phyloP scores from a whole-genome alignment of 1,140 invertebrate species.

The Cyphomyrmex costatus region DNA sequence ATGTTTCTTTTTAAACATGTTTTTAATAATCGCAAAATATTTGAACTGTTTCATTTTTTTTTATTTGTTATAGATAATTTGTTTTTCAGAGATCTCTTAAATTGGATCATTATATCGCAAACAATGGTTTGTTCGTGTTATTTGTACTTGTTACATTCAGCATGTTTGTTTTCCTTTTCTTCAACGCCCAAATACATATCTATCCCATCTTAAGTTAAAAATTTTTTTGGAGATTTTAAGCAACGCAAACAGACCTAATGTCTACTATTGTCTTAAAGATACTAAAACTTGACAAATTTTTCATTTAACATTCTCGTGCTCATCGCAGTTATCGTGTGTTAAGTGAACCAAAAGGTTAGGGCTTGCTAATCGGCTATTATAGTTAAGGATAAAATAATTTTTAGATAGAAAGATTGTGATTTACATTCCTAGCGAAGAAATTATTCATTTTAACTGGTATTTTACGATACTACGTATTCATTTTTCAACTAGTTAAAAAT shows the following conservation, averaged over 20 bases:
- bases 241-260: no score
- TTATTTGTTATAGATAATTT: no score
- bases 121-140: no score
- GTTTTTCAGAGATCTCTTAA: background rate
- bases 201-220: no score
- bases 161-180: no score
- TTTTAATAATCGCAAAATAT: no score
- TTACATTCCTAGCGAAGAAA: slow-evolving; percentile 19
- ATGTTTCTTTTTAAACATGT: no score
- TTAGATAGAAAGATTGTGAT: slow-evolving; percentile 19
- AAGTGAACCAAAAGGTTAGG: slow-evolving; percentile 24
- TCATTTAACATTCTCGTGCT: slow-evolving; percentile 19
- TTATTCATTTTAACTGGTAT: slow-evolving; percentile 8
- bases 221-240: no score
- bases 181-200: no score
- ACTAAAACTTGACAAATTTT: slow-evolving; percentile 25
- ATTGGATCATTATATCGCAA: background rate
- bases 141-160: no score
- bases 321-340: background rate
- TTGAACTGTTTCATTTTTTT: background rate
- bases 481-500: slow-evolving; percentile 25
- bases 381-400: slow-evolving; percentile 14
- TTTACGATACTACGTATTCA: background rate
- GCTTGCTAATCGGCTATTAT: slow-evolving; percentile 28
- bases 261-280: background rate